These are phyloP conservation scores for Miichthys miiuy DNA, from an alignment of 2,797 vertebrate genomes.

Conservation along the genomic window DNA sequence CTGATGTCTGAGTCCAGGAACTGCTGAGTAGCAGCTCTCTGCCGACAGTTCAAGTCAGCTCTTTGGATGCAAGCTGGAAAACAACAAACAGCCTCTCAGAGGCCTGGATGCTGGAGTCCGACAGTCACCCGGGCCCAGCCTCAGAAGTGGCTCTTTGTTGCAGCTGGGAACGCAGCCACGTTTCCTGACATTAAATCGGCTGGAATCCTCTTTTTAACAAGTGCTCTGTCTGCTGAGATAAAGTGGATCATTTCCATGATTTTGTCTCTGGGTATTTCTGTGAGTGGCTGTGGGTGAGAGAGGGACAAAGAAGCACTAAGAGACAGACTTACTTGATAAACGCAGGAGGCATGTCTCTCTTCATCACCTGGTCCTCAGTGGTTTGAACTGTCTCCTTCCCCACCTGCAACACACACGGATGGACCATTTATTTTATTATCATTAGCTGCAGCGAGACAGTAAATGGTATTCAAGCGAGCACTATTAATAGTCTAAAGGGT, in stretches of 20 bases:
- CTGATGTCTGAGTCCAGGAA: slow-evolving; percentile 24
- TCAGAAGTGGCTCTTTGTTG: slow-evolving; percentile 79
- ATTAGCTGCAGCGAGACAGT: slow-evolving; percentile 48
- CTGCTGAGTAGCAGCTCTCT: slow-evolving; percentile 64
- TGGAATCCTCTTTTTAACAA: slow-evolving; percentile 65
- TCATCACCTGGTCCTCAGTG: slow-evolving; percentile 98
- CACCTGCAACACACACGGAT: slow-evolving; percentile 85
- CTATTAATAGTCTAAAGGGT: slow-evolving; percentile 66
- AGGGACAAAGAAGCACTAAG: neutral
- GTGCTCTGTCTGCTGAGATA: slow-evolving; percentile 66
- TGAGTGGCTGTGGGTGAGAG: slow-evolving; percentile 33
- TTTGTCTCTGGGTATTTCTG: slow-evolving; percentile 39
- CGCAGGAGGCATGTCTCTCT: slow-evolving; percentile 98
- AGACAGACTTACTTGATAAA: slow-evolving; percentile 95
- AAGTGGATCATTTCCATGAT: slow-evolving; percentile 50
- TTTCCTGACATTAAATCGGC: slow-evolving; percentile 71
- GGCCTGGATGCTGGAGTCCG: slow-evolving; percentile 58
- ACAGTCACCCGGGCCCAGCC: slow-evolving; percentile 31
- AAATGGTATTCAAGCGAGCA: slow-evolving; percentile 49
- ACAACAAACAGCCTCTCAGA: slow-evolving; percentile 69
- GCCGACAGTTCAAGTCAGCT: slow-evolving; percentile 60
- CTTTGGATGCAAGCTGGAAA: slow-evolving; percentile 65
- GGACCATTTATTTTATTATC: slow-evolving; percentile 43
- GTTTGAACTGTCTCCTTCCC: slow-evolving; percentile 99
- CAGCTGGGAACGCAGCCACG: slow-evolving; percentile 70